Base-by-base conservation (phyloP, 2,113 vertebrate genomes). In the Garra rufa region DNA sequence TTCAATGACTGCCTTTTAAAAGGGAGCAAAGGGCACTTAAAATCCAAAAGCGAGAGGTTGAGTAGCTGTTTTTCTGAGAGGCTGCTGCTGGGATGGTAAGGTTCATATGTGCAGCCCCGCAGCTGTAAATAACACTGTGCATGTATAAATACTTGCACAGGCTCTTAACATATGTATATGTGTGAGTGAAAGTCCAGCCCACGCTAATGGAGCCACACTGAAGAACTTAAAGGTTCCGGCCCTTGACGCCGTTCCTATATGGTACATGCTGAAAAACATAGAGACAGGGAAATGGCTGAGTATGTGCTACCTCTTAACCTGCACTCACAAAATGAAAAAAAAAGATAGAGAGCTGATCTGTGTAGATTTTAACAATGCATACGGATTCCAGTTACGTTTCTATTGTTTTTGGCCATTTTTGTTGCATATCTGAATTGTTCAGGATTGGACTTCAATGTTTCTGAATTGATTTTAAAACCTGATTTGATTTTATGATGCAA, bases 21-120 rank as follows among this genome's bases (percentile, higher is more conserved):
- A 85, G 24, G 28, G 26, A 24, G 41, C 55, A 57, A 84, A 84
- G 82, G 86, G 84, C 86, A 77, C 34, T 41, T 44, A 21, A 76
- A 79, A 70, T 21, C 34, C 70, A 21, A 76, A 38, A 19, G 26
- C 34, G 52, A 73, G 71, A 81, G 9, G 38, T 44, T 67, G 50
- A 26, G 63, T 38, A 55, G 63, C 71, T 82, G 41, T 82, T 85
- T 84, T 55, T 43, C 24, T 75, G 38, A 63, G 44, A 69, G 63
- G 14, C 38, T n/a, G 74, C 4, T 3, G 26, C 19, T 24, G n/a
- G 63, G 43, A 74, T 30, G 41, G 17, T 63, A 26, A 52, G 65
- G n/a, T n/a, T 79, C 30, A 5, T 46, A 69, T 14, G 44, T 46
- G 21, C 17, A 41, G 19, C 48, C 13, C 55, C 26, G 55, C 30